Evolutionary conservation across 2,113 vertebrate species (phyloP).

Genomic region (Pandion haliaetus): DNA sequence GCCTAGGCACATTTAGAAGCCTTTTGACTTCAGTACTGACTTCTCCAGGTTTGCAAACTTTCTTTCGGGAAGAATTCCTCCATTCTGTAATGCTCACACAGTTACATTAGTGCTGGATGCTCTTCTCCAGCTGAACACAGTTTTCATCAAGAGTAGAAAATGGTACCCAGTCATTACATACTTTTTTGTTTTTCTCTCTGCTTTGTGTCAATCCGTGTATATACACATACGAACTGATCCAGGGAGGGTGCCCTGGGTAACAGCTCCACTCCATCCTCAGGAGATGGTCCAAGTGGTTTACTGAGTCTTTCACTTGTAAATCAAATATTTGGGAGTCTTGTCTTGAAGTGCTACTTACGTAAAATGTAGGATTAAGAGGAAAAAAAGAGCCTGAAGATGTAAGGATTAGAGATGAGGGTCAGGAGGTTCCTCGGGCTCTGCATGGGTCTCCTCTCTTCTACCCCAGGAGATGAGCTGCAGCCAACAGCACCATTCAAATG

Average conservation of each 20-base stretch:
- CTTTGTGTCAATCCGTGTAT: neutral
- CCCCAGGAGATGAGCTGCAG: neutral
- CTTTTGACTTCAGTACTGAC: neutral
- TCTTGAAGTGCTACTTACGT: neutral
- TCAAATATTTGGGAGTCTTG: neutral
- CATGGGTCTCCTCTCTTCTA: neutral
- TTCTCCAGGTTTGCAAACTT: neutral
- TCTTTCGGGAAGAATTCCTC: neutral
- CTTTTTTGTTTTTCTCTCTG: neutral
- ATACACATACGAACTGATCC: fast-evolving
- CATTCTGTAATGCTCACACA: neutral
- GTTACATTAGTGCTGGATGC: neutral
- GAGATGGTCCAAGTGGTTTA: neutral
- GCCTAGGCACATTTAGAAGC: neutral
- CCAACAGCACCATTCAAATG: neutral
- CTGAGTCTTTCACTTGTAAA: neutral
- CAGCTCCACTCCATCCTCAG: fast-evolving
- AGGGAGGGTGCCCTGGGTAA: neutral
- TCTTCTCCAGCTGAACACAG: neutral
- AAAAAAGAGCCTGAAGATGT: neutral
- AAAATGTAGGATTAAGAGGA: neutral
- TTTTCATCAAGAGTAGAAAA: neutral
- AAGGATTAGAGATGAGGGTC: neutral
- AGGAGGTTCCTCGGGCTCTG: neutral
- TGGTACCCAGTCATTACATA: neutral